A percentile compares a stretch with the other conserved stretches of the same genome.
phyloP scores from a whole-genome alignment of 2,113 vertebrate genomes.

The Sander lucioperca region DNA sequence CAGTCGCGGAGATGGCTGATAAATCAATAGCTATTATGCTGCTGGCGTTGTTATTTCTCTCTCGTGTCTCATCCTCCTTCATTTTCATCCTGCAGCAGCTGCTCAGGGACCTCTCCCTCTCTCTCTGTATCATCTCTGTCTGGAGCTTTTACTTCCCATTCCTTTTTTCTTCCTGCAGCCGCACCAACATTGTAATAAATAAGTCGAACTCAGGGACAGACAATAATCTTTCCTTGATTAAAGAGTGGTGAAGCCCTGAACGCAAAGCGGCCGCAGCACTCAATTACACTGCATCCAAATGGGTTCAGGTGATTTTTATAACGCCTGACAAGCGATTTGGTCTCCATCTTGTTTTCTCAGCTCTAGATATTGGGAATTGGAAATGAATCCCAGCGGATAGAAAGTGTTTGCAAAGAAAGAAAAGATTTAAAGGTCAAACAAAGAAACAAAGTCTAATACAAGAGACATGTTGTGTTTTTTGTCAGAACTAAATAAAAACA shows the following conservation, averaged over 20 bases:
- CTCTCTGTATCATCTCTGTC: conserved; percentile 1
- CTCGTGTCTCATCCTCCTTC: conserved; percentile 44
- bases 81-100: conserved; percentile 49
- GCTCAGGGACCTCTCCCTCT: conserved; percentile 31
- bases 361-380: neutral
- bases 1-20: conserved; percentile 12
- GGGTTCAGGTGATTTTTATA: conserved; percentile 27
- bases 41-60: conserved; percentile 43
- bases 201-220: conserved; percentile 43
- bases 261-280: conserved; percentile 19
- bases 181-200: conserved; percentile 19
- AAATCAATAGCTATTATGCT: conserved; percentile 64
- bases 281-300: conserved; percentile 26
- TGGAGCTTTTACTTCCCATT: conserved; percentile 21
- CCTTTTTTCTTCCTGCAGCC: conserved; percentile 19
- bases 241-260: conserved; percentile 30
- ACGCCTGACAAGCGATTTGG: conserved; percentile 23
- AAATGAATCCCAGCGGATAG: conserved; percentile 5
- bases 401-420: neutral
- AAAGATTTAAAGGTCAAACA: neutral
- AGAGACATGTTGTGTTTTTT: neutral
- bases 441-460: neutral
- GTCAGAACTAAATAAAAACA: neutral
- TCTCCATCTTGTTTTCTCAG: conserved; percentile 27
- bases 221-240: conserved; percentile 52